Conservation (phyloP, 2,797 vertebrate species). For the Aratinga solstitialis region DNA sequence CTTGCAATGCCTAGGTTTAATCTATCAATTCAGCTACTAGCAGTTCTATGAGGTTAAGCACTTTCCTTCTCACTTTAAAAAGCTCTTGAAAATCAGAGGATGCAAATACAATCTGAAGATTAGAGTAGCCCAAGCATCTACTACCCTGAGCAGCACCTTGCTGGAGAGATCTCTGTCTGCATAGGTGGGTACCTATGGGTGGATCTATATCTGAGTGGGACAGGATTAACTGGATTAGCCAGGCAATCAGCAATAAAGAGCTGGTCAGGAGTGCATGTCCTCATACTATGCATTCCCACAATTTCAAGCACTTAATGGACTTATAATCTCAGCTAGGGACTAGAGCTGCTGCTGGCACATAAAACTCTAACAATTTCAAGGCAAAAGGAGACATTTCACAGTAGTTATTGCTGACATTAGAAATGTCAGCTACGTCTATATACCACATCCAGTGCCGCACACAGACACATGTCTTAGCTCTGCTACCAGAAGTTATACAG, state of each 20-base stretch:
- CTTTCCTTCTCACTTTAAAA: not conserved
- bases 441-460: not conserved
- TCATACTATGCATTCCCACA: not conserved
- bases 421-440: not conserved
- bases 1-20: not conserved
- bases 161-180: not conserved
- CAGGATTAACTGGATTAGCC: not conserved
- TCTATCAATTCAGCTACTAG: not conserved
- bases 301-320: not conserved
- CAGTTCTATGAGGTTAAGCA: not conserved
- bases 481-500: not conserved
- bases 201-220: not conserved
- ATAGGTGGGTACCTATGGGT: not conserved
- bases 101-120: not conserved
- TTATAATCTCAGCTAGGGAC: conserved; percentile 28
- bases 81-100: not conserved
- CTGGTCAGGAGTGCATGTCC: not conserved
- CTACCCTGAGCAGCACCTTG: not conserved
- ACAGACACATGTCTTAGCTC: fast-evolving
- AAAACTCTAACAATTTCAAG: not conserved
- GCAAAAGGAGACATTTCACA: conserved; percentile 16
- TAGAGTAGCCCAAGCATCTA: not conserved
- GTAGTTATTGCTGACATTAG: not conserved
- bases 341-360: conserved; percentile 8
- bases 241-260: not conserved